phyloP scores from a whole-genome alignment of 2,888 invertebrate genomes.

The Neoitamus cyanurus region DNA sequence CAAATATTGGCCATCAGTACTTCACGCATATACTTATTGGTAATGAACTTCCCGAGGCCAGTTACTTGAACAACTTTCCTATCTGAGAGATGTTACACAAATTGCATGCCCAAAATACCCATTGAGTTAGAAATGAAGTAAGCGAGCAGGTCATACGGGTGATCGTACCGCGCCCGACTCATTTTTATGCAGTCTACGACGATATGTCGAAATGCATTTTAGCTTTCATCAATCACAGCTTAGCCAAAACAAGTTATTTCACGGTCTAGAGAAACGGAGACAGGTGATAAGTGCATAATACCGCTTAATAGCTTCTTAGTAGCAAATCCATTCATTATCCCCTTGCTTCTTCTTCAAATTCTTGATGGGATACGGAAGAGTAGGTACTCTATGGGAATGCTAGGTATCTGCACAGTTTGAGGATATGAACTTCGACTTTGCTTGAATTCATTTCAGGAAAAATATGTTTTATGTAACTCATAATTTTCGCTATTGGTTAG shows the following conservation, averaged over 20 bases:
- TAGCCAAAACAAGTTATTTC: background rate
- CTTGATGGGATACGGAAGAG: background rate
- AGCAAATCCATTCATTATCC: background rate
- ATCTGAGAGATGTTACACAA: background rate
- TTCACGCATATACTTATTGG: background rate
- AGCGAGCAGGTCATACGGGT: background rate
- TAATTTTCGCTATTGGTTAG: background rate
- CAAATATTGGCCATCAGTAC: background rate
- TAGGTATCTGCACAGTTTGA: background rate
- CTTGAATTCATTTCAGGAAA: background rate
- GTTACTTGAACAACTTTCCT: conserved; percentile 5
- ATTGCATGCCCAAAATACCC: background rate
- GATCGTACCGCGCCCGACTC: background rate
- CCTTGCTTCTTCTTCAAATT: background rate
- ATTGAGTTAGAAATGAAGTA: background rate
- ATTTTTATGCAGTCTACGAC: background rate
- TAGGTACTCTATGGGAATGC: background rate
- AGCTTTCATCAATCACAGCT: background rate
- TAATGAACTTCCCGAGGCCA: background rate
- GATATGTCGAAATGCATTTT: background rate
- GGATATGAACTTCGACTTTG: background rate
- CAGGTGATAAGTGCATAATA: background rate
- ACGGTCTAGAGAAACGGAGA: background rate
- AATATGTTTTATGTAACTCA: background rate
- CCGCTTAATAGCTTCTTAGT: background rate